A percentile compares a stretch with the other conserved stretches of the same genome.
These are phyloP conservation scores for Rhingia rostrata DNA, from an alignment of 2,888 invertebrate species.

Conservation along the genomic window DNA sequence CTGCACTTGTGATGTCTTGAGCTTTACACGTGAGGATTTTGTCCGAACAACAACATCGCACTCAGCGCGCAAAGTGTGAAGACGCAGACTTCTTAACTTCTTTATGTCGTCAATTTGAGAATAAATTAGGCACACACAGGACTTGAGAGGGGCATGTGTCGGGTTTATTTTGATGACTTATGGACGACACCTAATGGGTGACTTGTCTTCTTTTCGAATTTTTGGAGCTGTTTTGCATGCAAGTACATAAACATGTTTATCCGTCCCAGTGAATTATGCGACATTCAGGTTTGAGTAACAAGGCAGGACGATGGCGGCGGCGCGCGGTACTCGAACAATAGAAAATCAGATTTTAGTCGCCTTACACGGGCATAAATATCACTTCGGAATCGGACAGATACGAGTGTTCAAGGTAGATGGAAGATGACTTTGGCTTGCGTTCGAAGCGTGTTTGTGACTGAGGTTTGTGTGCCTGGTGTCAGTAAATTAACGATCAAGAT, in stretches of 20 bases:
- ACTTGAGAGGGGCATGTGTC: neutral
- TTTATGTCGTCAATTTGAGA: conserved; percentile 36
- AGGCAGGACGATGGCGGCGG: conserved; percentile 56
- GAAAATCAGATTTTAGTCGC: conserved; percentile 66
- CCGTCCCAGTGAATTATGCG: conserved; percentile 48
- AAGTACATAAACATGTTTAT: conserved; percentile 1
- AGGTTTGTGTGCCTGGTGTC: conserved; percentile 54
- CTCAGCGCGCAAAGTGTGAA: conserved; percentile 31
- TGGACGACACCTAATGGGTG: conserved; percentile 31
- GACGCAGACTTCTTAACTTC: conserved; percentile 28
- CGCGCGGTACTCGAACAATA: conserved; percentile 64
- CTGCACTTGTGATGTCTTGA: conserved; percentile 58
- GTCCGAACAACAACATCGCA: conserved; percentile 20
- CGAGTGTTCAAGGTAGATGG: conserved; percentile 2
- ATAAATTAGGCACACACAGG: conserved; percentile 42
- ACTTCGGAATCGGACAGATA: conserved; percentile 44
- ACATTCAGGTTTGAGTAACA: conserved; percentile 17
- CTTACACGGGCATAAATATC: conserved; percentile 55
- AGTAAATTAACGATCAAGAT: conserved; percentile 70
- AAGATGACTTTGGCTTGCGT: conserved; percentile 59
- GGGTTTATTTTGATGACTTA: conserved; percentile 35
- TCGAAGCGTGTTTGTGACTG: conserved; percentile 47
- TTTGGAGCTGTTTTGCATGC: conserved; percentile 37
- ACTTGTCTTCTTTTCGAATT: neutral
- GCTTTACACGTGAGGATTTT: conserved; percentile 34